Base-by-base conservation (phyloP, 2,888 invertebrate species). In the Ectemnius lituratus region DNA sequence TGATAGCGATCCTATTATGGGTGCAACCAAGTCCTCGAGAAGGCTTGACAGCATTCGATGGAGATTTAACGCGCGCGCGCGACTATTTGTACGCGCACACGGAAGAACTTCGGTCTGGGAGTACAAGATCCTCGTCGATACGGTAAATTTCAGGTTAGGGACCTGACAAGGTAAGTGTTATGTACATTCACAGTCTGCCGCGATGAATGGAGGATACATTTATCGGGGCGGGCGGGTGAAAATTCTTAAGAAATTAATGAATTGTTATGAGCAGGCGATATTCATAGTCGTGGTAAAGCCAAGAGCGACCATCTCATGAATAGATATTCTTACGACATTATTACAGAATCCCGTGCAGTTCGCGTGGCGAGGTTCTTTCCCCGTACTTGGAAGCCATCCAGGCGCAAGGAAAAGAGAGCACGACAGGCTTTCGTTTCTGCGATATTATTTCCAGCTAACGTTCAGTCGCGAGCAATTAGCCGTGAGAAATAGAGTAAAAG, bases 1-100 rank as follows among this genome's bases (percentile, higher is more conserved):
- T 69, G 71, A 72, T 72, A 72, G 70, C 62, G 71, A 72, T 72
- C 71, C 71, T 69, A 72, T 72, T 72, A 72, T 72, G 70, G 49
- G 52, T 69, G 59, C n/a, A 52, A 69, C 69, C 62, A 45, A 62
- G 57, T 69, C 62, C 62, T 70, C 69, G 61, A 37, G 59, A 49
- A 62, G 69, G 70, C 71, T 61, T 71, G n/a, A 69, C 70, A 69
- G 27, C 58, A 69, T 70, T 68, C 66, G 49, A 28, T 23, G 37
- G 57, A 69, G 62, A 72, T 69, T 72, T 72, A 52, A 16, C 14
- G 52, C 52, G 52, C 16, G 28, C 49, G 52, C 16, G 52, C 52
- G 16, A 52, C 16, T 52, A 16, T 52, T 37, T 37, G 37, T 37
- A 37, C 37, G 37, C 37, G 37, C 37, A 37, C 37, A 37, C 11